Evolutionary conservation across 2,797 vertebrate species (phyloP).

Genomic region (Molothrus aeneus): DNA sequence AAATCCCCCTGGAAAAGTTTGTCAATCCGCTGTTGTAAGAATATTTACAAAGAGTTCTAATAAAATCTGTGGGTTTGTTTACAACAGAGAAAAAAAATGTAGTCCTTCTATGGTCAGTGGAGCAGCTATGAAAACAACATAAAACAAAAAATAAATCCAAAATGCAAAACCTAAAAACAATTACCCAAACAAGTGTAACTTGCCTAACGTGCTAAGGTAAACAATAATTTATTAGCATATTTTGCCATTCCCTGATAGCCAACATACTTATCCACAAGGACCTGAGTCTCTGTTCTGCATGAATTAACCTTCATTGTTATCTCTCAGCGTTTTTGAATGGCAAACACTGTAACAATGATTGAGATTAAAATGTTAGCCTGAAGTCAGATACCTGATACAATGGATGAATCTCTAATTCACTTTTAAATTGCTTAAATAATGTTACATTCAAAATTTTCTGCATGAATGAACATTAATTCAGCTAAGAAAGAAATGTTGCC

Average conservation of each 20-base stretch:
- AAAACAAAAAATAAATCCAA: not conserved
- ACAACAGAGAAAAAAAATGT: not conserved
- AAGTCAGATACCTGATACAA: constrained; percentile 62
- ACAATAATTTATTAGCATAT: not conserved
- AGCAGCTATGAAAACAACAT: not conserved
- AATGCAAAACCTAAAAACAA: not conserved
- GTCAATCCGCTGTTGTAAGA: not conserved
- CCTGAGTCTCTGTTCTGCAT: not conserved
- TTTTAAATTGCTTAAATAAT: constrained; percentile 66
- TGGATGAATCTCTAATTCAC: constrained; percentile 55
- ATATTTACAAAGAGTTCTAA: not conserved
- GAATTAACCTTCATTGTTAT: constrained; percentile 54
- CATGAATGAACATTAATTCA: constrained; percentile 52
- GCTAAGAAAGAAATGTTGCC: constrained; percentile 17
- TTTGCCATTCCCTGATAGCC: not conserved
- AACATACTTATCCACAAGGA: not conserved
- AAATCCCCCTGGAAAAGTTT: not conserved
- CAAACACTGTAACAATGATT: constrained; percentile 15
- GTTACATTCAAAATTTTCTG: constrained; percentile 58
- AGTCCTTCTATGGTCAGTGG: not conserved
- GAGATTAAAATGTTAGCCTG: constrained; percentile 62
- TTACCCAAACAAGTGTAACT: not conserved
- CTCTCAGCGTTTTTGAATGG: constrained; percentile 22
- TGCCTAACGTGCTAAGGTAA: not conserved
- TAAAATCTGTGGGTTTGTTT: not conserved